These are phyloP conservation scores for Druon quercuslanigerum DNA, from an alignment of 1,140 invertebrate genomes.

Conservation along the genomic window DNA sequence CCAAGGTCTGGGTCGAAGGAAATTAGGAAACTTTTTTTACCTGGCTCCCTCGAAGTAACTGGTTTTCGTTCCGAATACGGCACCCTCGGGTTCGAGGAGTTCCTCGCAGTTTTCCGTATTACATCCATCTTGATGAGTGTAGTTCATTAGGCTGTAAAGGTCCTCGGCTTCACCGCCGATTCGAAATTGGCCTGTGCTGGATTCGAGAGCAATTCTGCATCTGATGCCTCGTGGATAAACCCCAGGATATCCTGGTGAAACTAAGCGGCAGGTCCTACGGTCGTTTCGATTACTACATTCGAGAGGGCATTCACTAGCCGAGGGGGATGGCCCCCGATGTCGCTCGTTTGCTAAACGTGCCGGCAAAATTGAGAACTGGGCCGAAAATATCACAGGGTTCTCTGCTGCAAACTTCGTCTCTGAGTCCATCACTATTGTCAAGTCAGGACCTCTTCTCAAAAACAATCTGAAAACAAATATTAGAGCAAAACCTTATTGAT, in stretches of 20 bases:
- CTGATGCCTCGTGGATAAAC: slow-evolving; percentile 65
- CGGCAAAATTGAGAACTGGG: slow-evolving; percentile 64
- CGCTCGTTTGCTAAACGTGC: slow-evolving; percentile 55
- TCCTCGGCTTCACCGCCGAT: slow-evolving; percentile 64
- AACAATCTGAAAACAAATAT: slow-evolving; percentile 54
- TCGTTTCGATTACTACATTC: slow-evolving; percentile 64
- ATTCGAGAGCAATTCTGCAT: slow-evolving; percentile 62
- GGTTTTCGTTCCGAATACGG: slow-evolving; percentile 8
- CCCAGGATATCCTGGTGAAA: slow-evolving; percentile 64
- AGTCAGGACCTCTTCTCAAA: slow-evolving; percentile 60
- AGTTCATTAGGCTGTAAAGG: slow-evolving; percentile 66
- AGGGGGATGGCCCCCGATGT: slow-evolving; percentile 49
- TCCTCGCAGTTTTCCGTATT: slow-evolving; percentile 65
- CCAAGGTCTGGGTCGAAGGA: too few relatives aligned
- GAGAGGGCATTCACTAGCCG: slow-evolving; percentile 58
- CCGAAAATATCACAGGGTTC: slow-evolving; percentile 68
- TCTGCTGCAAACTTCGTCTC: slow-evolving; percentile 63
- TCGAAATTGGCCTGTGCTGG: slow-evolving; percentile 59
- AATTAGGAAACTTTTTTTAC: neutral
- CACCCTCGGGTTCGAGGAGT: slow-evolving; percentile 41
- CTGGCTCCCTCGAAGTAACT: neutral
- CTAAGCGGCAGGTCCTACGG: slow-evolving; percentile 55
- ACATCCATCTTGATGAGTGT: slow-evolving; percentile 62
- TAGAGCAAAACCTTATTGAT: neutral
- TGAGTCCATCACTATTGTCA: slow-evolving; percentile 62